Evolutionary conservation across 2,113 vertebrate genomes (phyloP), one percentile per base, ranked within the genome.

Genomic region (Caloenas nicobarica): DNA sequence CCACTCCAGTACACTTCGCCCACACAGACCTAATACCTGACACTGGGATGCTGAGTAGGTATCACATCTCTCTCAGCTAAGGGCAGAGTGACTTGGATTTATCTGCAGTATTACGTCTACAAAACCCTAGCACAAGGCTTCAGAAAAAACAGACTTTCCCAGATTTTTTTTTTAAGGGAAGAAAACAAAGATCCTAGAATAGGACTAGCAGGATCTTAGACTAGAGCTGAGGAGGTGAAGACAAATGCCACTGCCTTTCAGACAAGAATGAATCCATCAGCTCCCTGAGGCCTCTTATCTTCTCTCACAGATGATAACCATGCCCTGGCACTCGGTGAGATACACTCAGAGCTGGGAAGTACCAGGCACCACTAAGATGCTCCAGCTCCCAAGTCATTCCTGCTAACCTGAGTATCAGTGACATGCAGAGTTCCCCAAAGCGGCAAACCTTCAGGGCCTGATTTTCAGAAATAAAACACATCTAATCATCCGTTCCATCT

Each of bases 21-120:
- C 91, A 88, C 96, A 80, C 58, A 93, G 88, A 86, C 88, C 74
- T 61, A 76, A 72, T 68, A 86, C 40, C 38, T 88, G 69, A 93
- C 86, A 89, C 65, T 28, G 77, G 18, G 56, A 84, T 81, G 89
- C 87, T 89, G 81, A 95, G 85, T 62, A 73, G 85, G 81, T 87
- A 96, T 88, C 89, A 50, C 56, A 65, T 73, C 85, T 87, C 54
- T 90, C 58, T 44, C 73, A 34, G 70, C 81, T 77, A 57, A 89
- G 66, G 73, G 89, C 66, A 94, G 69, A 89, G 71, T 61, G 89
- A 84, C 44, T 81, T 68, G 16, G 48, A 86, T 88, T 94, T 48
- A 86, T 93, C 71, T 80, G 89, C 87, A 96, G 64, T 42, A 69
- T 42, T 54, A 86, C 60, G 66, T 78, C 64, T 64, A 83, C 11